Evolutionary conservation across 2,113 vertebrate genomes (phyloP).

Genomic region (pig (Sus scrofa)): DNA sequence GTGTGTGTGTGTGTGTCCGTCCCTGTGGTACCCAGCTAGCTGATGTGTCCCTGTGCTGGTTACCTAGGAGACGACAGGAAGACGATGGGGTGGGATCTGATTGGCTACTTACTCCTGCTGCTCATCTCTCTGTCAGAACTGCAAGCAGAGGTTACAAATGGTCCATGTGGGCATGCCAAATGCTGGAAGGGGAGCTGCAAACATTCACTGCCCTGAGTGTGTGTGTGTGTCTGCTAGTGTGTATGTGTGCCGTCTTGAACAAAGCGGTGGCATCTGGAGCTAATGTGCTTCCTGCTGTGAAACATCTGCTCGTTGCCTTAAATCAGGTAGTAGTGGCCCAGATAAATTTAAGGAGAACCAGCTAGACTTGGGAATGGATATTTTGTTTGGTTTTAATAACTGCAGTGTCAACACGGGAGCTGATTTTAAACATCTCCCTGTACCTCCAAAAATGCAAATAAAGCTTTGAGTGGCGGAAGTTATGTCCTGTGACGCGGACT

Average conservation of each 20-base stretch:
- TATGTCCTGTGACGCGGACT: background rate
- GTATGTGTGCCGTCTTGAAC: background rate
- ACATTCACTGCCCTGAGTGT: background rate
- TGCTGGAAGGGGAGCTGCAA: background rate
- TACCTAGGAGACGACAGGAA: constrained; percentile 90
- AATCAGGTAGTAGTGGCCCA: constrained; percentile 54
- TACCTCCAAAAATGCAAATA: constrained; percentile 57
- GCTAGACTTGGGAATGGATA: constrained; percentile 43
- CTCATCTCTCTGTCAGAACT: constrained; percentile 79
- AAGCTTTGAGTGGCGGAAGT: constrained; percentile 7
- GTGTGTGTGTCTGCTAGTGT: background rate
- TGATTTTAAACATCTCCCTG: constrained; percentile 20
- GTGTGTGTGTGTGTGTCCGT: constrained; percentile 65
- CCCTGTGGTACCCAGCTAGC: constrained; percentile 63
- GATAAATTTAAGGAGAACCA: constrained; percentile 60
- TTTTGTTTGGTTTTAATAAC: constrained; percentile 71
- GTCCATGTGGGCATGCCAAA: constrained; percentile 61
- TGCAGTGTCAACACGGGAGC: constrained; percentile 29
- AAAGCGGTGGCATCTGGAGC: constrained; percentile 68
- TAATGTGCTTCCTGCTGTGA: constrained; percentile 62
- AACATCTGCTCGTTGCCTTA: constrained; percentile 76
- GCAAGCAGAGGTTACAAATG: constrained; percentile 83
- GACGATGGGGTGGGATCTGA: constrained; percentile 82
- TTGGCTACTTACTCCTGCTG: constrained; percentile 81
- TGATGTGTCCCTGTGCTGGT: constrained; percentile 83